phyloP scores from a whole-genome alignment of 2,113 vertebrate genomes.

The Parus major region DNA sequence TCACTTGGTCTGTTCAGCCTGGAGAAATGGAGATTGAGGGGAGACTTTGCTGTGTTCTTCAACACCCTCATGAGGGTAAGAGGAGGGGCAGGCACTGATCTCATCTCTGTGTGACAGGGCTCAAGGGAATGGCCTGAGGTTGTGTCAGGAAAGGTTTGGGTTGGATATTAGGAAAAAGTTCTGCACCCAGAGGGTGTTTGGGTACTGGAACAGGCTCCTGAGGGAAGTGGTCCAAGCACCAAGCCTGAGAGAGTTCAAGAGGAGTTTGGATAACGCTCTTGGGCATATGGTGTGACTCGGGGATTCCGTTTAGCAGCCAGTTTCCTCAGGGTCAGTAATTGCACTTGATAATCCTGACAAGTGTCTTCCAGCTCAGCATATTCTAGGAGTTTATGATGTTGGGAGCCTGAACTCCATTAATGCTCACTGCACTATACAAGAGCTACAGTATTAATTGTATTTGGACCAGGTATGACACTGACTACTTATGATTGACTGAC shows the following conservation, averaged over 20 bases:
- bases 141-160: neutral
- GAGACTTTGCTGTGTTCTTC: neutral
- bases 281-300: accelerated
- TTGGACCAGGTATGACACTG: neutral
- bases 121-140: neutral
- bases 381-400: neutral
- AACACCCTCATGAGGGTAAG: neutral
- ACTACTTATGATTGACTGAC: neutral
- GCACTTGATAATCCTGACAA: neutral
- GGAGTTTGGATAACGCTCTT: neutral
- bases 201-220: neutral
- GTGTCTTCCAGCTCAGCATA: neutral
- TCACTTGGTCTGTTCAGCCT: neutral
- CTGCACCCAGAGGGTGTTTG: accelerated
- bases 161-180: neutral
- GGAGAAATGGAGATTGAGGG: neutral
- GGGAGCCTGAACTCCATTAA: neutral
- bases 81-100: neutral
- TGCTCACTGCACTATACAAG: neutral
- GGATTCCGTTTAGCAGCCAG: neutral
- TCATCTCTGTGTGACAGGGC: too few relatives aligned
- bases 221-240: neutral
- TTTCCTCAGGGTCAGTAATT: neutral
- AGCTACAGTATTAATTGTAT: neutral
- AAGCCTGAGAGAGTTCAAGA: neutral